A percentile compares a stretch with the other conserved stretches of the same genome.
Conservation (phyloP, 1,140 invertebrate species). For the Rhynchophorus ferrugineus region DNA sequence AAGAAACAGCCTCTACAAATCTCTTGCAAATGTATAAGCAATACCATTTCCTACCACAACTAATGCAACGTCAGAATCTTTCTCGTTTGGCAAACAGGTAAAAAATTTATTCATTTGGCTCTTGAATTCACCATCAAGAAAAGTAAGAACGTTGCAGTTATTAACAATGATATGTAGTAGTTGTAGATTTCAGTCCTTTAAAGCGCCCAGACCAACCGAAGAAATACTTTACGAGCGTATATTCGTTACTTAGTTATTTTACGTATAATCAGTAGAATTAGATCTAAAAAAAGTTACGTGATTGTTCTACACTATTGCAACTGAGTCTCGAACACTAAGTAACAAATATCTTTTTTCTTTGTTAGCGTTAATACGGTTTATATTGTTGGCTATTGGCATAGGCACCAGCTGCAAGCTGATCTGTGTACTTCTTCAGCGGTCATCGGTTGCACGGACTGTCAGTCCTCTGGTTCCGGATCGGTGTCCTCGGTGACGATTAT, state of each 20-base stretch:
- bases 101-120: constrained; percentile 4
- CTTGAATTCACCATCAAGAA: neutral
- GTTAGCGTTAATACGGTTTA: too few species aligned
- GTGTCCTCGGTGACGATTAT: constrained; percentile 33
- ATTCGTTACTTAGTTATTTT: too few species aligned
- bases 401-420: constrained; percentile 10
- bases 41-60: constrained; percentile 26
- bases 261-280: too few species aligned
- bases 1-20: too few species aligned
- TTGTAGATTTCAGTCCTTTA: constrained; percentile 24
- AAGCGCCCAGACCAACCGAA: constrained; percentile 3
- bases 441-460: constrained; percentile 4
- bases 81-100: constrained; percentile 2
- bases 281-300: too few species aligned
- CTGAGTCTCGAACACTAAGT: too few species aligned
- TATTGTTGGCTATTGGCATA: constrained; percentile 21
- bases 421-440: constrained; percentile 8
- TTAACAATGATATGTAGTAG: constrained; percentile 36
- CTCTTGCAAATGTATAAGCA: constrained; percentile 17
- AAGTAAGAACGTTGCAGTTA: constrained; percentile 18
- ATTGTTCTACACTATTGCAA: too few species aligned
- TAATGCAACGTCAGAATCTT: constrained; percentile 21
- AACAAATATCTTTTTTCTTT: too few species aligned
- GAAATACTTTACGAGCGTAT: neutral
- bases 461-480: constrained; percentile 7